Evolutionary conservation across 1,140 invertebrate species (phyloP).

Genomic region (Holotrichia oblita): DNA sequence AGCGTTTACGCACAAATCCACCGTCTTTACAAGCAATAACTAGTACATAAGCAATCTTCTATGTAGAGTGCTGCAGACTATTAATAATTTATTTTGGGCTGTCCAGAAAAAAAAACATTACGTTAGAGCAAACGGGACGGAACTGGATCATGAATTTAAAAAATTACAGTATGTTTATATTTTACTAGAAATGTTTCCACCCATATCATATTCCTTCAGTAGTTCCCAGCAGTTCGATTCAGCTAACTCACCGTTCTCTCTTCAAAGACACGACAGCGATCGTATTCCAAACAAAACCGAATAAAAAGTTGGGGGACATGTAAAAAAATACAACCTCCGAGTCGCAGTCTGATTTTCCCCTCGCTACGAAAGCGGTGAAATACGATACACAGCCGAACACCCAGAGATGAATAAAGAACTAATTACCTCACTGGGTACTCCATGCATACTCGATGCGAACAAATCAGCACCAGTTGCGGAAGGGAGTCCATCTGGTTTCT

Average conservation of each 20-base stretch:
- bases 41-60: no score
- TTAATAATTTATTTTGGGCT: no score
- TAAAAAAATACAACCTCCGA: background rate
- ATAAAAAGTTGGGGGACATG: background rate
- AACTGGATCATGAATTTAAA: no score
- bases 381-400: background rate
- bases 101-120: no score
- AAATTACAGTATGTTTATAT: no score
- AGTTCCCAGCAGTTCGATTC: background rate
- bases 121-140: no score
- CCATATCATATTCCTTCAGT: background rate
- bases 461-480: background rate
- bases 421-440: background rate
- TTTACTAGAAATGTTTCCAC: background rate
- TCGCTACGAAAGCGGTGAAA: background rate
- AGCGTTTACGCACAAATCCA: no score
- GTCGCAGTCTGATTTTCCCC: background rate
- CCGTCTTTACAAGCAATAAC: no score
- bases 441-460: background rate
- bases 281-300: slow-evolving; percentile 16
- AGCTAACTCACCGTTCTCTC: slow-evolving; percentile 4
- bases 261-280: background rate
- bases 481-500: background rate
- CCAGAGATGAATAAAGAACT: slow-evolving; percentile 11
- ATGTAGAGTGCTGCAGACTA: no score